These are phyloP conservation scores for Diplodus sargus DNA, from an alignment of 2,797 vertebrate genomes.

Conservation along the genomic window DNA sequence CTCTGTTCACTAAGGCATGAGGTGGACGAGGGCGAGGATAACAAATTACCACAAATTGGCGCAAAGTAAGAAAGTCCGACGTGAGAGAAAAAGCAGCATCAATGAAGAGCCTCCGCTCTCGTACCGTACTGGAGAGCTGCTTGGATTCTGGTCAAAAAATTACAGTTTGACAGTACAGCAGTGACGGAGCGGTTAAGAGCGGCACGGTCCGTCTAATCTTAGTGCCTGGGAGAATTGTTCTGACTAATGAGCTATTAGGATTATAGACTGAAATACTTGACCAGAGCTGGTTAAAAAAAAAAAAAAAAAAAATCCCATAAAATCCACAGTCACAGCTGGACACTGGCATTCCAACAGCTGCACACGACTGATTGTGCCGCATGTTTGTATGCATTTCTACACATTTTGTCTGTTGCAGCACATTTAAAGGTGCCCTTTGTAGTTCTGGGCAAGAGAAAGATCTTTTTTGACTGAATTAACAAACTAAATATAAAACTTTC, in stretches of 20 bases:
- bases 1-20: conserved; percentile 20
- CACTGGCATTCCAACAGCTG: conserved; percentile 6
- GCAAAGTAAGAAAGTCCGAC: conserved; percentile 27
- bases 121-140: neutral
- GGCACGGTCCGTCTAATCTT: conserved; percentile 27
- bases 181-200: conserved; percentile 16
- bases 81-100: conserved; percentile 20
- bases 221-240: conserved; percentile 37
- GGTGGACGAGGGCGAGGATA: conserved; percentile 20
- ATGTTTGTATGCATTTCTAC: neutral
- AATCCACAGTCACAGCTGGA: conserved; percentile 18
- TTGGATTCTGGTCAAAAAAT: conserved; percentile 42
- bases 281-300: conserved; percentile 26
- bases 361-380: neutral
- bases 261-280: conserved; percentile 37
- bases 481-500: no score
- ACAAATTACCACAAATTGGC: conserved; percentile 27
- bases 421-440: no score
- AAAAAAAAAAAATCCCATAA: conserved; percentile 18
- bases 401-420: neutral
- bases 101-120: conserved; percentile 29
- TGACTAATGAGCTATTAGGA: conserved; percentile 45
- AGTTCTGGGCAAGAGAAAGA: no score
- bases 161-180: conserved; percentile 31
- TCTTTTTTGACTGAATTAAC: no score